A percentile compares a stretch with the other conserved stretches of the same genome.
phyloP scores from a whole-genome alignment of 1,140 invertebrate genomes.

The Drosophila orena region DNA sequence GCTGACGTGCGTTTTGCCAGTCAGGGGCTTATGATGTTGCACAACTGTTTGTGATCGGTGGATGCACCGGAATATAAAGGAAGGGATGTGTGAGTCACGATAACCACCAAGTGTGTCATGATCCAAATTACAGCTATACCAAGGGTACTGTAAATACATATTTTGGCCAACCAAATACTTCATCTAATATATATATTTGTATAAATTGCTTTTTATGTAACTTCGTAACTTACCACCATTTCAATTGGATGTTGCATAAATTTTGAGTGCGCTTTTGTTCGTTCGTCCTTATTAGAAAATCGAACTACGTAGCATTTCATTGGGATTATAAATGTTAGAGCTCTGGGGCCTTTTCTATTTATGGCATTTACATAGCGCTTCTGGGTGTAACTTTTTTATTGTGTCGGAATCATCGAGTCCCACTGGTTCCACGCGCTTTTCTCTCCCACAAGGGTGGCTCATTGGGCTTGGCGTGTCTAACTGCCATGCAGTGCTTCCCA shows the following conservation, averaged over 20 bases:
- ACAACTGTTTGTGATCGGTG: conserved; percentile 10
- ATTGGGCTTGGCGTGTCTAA: conserved; percentile 25
- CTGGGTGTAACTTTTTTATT: conserved; percentile 44
- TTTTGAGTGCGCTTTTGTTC: conserved; percentile 16
- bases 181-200: too few relatives aligned
- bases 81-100: too few relatives aligned
- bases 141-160: background rate
- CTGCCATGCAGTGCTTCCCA: conserved; percentile 12
- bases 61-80: background rate
- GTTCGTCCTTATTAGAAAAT: background rate
- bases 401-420: conserved; percentile 22
- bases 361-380: conserved; percentile 30
- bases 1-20: background rate
- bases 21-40: background rate
- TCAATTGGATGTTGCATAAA: background rate
- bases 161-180: too few relatives aligned
- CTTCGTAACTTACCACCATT: background rate
- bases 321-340: conserved; percentile 21
- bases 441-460: conserved; percentile 14
- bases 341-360: conserved; percentile 30
- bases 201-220: too few relatives aligned
- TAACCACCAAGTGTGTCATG: too few relatives aligned
- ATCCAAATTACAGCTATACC: too few relatives aligned
- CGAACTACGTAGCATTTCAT: conserved; percentile 13
- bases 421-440: conserved; percentile 4